Base-by-base conservation (phyloP, 2,797 vertebrate genomes). In the Hylomyscus alleni region DNA sequence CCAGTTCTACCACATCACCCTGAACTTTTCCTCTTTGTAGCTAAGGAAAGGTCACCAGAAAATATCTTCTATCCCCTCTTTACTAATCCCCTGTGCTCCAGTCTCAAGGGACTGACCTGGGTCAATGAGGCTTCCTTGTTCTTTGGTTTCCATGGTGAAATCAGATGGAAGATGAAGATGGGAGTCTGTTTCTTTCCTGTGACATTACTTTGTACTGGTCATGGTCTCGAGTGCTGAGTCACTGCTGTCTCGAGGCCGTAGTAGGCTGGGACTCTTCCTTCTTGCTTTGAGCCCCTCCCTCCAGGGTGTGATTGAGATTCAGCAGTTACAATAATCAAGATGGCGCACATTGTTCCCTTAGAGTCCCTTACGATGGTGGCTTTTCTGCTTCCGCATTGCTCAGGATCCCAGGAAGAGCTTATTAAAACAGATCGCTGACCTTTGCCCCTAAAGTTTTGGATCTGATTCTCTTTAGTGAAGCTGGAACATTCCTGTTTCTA, bases 331-430 rank as follows among this genome's bases (percentile, higher is more conserved):
- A 40, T 19, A 12, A 78, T 52, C 34, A 37, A 15, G 44, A 52
- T 76, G 50, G n/a, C 56, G n/a, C 56, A 11, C 4, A 2, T 19
- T 47, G 6, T 58, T 3, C 24, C 15, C 52, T 15, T 40, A 31
- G 15, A 40, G 5, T 62, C 3, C 15, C 2, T 2, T 29, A 0
- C 1, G 10, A 19, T 69, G 19, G 72, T 1, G 20, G 52, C 77
- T 90, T 65, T 62, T 52, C 10, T 1, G 7, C 62, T 77, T 29
- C 29, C 40, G 47, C 34, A 44, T 52, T 20, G n/a, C 40, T 0
- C 73, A 82, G 47, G 93, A 37, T 72, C 52, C 40, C 54, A 12
- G 9, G 4, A 58, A 69, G 37, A 34, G 31, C 20, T 92, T 58
- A 78, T 58, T n/a, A 50, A 77, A 93, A 37, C 22, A 14, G 22